Conservation (phyloP, 2,888 invertebrate species). For the Drosophila pegasa region DNA sequence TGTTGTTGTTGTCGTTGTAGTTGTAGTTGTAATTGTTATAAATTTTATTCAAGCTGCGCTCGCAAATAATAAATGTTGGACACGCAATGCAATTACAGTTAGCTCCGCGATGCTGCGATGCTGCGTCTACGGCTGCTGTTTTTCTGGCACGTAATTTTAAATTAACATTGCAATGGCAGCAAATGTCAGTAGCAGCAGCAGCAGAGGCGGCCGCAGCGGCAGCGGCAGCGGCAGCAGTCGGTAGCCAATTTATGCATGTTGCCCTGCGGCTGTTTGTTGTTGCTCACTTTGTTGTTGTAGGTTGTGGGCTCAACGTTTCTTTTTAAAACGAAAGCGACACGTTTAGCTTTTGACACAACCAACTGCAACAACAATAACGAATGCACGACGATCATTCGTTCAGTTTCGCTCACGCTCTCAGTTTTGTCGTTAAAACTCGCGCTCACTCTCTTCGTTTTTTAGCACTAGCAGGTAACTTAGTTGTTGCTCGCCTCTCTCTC, state of each 20-base stretch:
- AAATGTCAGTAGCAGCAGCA: slow-evolving; percentile 38
- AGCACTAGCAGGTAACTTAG: slow-evolving; percentile 37
- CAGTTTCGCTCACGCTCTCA: slow-evolving; percentile 35
- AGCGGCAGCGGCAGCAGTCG: slow-evolving; percentile 16
- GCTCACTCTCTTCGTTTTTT: slow-evolving; percentile 24
- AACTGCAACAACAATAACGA: slow-evolving; percentile 38
- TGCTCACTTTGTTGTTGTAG: slow-evolving; percentile 37
- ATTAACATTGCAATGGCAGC: slow-evolving; percentile 63
- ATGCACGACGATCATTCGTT: slow-evolving; percentile 37
- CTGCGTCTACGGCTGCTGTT: slow-evolving; percentile 29
- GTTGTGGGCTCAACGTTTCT: slow-evolving; percentile 36
- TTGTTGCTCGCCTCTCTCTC: slow-evolving; percentile 24
- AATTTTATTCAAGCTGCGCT: slow-evolving; percentile 31
- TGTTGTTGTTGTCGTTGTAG: slow-evolving; percentile 32
- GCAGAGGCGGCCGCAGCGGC: slow-evolving; percentile 5
- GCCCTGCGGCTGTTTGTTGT: slow-evolving; percentile 46
- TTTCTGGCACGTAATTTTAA: slow-evolving; percentile 73
- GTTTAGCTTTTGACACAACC: slow-evolving; percentile 59
- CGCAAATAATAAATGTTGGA: slow-evolving; percentile 65
- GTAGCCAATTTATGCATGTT: slow-evolving; percentile 59
- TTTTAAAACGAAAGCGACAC: slow-evolving; percentile 74
- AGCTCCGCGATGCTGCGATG: slow-evolving; percentile 49
- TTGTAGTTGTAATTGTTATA: slow-evolving; percentile 34
- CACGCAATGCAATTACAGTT: slow-evolving; percentile 76
- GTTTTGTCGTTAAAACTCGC: slow-evolving; percentile 13